Percentiles rank a stretch among this genome's conserved stretches.
These are phyloP conservation scores for Isurus oxyrinchus DNA, from an alignment of 2,113 vertebrate species.

Conservation along the genomic window DNA sequence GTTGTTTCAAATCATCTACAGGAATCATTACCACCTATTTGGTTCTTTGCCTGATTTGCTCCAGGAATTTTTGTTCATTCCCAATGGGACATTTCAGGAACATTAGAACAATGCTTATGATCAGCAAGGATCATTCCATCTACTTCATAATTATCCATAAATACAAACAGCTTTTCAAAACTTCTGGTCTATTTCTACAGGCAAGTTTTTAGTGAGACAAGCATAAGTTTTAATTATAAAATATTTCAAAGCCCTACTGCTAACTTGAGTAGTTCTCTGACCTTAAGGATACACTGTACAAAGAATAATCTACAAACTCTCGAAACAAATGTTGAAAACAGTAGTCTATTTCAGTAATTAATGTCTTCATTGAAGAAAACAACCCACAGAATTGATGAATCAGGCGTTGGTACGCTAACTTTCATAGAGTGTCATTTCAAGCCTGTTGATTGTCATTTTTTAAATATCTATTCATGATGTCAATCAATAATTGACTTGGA, in stretches of 20 bases:
- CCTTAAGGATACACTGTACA: background rate
- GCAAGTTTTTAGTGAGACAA: too few species aligned
- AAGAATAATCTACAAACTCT: background rate
- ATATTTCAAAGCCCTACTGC: background rate
- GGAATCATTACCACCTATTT: background rate
- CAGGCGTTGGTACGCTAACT: background rate
- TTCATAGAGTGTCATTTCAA: background rate
- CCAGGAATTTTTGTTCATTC: background rate
- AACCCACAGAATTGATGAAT: background rate
- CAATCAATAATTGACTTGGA: background rate
- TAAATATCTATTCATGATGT: background rate
- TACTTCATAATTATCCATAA: background rate
- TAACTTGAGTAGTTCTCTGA: background rate
- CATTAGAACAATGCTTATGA: background rate
- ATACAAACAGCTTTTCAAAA: too few species aligned
- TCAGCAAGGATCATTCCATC: background rate
- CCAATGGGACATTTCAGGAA: background rate
- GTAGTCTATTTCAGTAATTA: too few species aligned
- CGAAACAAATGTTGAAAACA: background rate
- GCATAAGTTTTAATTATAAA: too few species aligned
- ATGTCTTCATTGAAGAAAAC: background rate
- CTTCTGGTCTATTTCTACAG: too few species aligned
- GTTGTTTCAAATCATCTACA: background rate
- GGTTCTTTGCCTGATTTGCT: background rate
- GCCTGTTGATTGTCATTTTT: background rate